Evolutionary conservation across 2,113 vertebrate species (phyloP).

Genomic region (Meles meles): DNA sequence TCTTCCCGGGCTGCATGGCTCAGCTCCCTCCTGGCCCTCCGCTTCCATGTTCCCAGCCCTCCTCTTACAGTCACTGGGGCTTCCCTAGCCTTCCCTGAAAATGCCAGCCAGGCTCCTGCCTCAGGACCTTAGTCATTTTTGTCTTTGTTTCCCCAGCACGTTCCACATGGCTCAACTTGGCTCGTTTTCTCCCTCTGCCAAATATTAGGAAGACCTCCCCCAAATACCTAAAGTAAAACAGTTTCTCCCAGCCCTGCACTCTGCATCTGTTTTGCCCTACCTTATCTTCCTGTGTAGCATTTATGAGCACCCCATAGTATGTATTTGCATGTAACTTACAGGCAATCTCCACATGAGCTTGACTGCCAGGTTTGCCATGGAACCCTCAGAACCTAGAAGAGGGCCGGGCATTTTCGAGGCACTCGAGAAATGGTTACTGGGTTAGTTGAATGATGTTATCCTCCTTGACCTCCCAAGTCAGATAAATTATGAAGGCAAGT

Average conservation of each 20-base stretch:
- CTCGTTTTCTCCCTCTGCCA: fast-evolving
- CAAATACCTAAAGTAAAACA: neutral
- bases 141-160: neutral
- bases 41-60: neutral
- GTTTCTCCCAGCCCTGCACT: neutral
- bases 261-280: neutral
- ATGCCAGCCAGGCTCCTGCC: neutral
- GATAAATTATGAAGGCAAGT: neutral
- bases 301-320: neutral
- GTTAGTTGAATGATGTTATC: neutral
- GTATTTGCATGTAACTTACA: neutral
- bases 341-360: neutral
- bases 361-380: neutral
- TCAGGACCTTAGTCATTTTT: neutral
- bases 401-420: neutral
- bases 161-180: neutral
- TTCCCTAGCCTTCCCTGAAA: neutral
- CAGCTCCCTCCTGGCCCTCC: too few relatives aligned
- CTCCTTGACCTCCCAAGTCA: neutral
- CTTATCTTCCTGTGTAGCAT: neutral
- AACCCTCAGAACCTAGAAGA: neutral
- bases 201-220: neutral
- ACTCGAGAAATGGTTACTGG: neutral
- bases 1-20: fast-evolving
- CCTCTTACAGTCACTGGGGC: neutral